A percentile compares a stretch with the other conserved stretches of the same genome.
phyloP scores from a whole-genome alignment of 2,113 vertebrate species.

The Scalopus aquaticus region DNA sequence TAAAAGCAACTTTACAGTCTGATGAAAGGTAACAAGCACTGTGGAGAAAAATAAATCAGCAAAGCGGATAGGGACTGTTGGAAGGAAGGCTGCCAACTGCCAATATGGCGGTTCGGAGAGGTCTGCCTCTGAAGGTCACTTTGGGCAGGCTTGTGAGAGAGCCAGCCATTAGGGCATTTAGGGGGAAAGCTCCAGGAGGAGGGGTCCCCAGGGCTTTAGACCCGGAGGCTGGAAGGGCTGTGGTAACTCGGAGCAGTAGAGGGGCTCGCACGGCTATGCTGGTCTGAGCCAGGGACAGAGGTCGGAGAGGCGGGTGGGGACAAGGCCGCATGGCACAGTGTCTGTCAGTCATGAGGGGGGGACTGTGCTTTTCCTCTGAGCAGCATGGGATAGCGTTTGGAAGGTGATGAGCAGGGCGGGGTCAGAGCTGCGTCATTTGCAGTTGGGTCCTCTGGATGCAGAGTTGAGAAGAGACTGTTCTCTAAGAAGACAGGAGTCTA shows the following conservation, averaged over 20 bases:
- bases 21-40: not conserved
- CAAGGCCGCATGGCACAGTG: not conserved
- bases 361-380: not conserved
- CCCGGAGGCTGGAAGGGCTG: not conserved
- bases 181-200: not conserved
- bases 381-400: not conserved
- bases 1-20: not conserved
- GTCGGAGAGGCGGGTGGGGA: not conserved
- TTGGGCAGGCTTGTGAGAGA: not conserved
- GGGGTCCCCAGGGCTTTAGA: not conserved
- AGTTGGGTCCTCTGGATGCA: not conserved
- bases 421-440: not conserved
- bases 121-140: not conserved
- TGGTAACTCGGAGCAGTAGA: not conserved
- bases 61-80: not conserved
- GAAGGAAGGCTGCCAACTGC: not conserved
- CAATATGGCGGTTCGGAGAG: not conserved
- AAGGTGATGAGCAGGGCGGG: not conserved
- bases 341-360: not conserved
- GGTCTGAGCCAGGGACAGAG: not conserved
- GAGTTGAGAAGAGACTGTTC: slow-evolving; percentile 4
- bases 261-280: not conserved
- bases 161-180: not conserved
- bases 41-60: not conserved
- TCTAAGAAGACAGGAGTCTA: not conserved